Evolutionary conservation across 2,888 invertebrate genomes (phyloP).

Genomic region (Volucella zonaria): DNA sequence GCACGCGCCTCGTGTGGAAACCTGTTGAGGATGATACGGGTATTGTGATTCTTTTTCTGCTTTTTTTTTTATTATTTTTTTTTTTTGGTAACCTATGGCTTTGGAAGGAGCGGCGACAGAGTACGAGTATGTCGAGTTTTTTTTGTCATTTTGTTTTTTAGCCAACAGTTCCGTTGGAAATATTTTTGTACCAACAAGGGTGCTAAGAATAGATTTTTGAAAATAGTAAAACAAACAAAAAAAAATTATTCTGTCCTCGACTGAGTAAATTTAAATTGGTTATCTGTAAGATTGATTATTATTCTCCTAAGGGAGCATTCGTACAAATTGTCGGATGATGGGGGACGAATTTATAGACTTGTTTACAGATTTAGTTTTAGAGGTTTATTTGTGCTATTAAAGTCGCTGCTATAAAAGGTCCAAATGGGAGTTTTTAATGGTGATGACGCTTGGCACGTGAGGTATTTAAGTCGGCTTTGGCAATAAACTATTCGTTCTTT

Average conservation of each 20-base stretch:
- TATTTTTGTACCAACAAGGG: slow-evolving; percentile 1
- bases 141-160: slow-evolving; percentile 13
- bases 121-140: background rate
- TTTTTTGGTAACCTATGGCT: background rate
- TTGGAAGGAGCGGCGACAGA: background rate
- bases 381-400: slow-evolving; percentile 12
- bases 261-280: slow-evolving; percentile 55
- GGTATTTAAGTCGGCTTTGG: no score
- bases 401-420: no score
- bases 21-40: slow-evolving; percentile 26
- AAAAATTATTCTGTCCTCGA: background rate
- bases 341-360: slow-evolving; percentile 28
- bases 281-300: slow-evolving; percentile 9
- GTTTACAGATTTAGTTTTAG: slow-evolving; percentile 24
- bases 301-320: slow-evolving; percentile 1
- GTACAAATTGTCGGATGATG: background rate
- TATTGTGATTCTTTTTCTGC: background rate
- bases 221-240: no score
- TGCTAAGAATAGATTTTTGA: slow-evolving; percentile 34
- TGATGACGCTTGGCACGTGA: no score
- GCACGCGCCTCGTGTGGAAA: slow-evolving; percentile 46
- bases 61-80: no score
- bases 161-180: slow-evolving; percentile 36
- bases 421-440: no score
- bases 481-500: no score